Conservation (phyloP, 2,113 vertebrate species). For the Toxotes jaculatrix region DNA sequence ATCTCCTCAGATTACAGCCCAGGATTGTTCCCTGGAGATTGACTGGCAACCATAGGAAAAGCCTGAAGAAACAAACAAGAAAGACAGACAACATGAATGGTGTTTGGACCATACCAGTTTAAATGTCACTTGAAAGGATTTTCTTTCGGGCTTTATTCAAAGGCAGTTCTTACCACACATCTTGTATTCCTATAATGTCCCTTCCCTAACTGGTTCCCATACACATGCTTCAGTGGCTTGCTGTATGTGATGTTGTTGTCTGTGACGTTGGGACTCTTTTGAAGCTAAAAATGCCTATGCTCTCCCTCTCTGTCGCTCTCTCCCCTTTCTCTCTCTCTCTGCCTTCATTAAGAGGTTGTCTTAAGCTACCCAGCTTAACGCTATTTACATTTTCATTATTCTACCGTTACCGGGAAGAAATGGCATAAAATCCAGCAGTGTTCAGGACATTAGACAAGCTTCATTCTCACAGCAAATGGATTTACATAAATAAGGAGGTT, state of each 20-base stretch:
- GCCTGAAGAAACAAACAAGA: constrained; percentile 25
- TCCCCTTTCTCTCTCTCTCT: constrained; percentile 37
- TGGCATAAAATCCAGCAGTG: constrained; percentile 81
- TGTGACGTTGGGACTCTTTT: constrained; percentile 56
- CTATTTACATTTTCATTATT: constrained; percentile 86
- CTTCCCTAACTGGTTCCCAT: constrained; percentile 59
- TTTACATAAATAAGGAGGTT: constrained; percentile 83
- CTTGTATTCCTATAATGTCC: constrained; percentile 54
- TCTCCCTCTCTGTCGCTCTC: constrained; percentile 17
- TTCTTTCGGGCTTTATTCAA: constrained; percentile 45
- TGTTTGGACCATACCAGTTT: constrained; percentile 42
- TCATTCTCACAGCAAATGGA: constrained; percentile 82
- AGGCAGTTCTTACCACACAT: constrained; percentile 51
- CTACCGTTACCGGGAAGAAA: constrained; percentile 80
- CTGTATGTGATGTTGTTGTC: constrained; percentile 58
- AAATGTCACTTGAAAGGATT: constrained; percentile 55
- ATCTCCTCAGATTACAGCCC: constrained; percentile 36
- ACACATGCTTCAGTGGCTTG: constrained; percentile 42
- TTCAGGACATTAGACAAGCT: constrained; percentile 84
- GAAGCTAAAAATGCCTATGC: constrained; percentile 58
- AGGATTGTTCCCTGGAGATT: constrained; percentile 24
- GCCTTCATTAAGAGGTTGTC: constrained; percentile 83
- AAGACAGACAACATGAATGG: constrained; percentile 42
- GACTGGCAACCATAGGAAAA: constrained; percentile 47
- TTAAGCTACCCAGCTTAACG: constrained; percentile 82